These are phyloP conservation scores for Thecocarcelia acutangulata DNA, from an alignment of 2,888 invertebrate genomes.

Conservation along the genomic window DNA sequence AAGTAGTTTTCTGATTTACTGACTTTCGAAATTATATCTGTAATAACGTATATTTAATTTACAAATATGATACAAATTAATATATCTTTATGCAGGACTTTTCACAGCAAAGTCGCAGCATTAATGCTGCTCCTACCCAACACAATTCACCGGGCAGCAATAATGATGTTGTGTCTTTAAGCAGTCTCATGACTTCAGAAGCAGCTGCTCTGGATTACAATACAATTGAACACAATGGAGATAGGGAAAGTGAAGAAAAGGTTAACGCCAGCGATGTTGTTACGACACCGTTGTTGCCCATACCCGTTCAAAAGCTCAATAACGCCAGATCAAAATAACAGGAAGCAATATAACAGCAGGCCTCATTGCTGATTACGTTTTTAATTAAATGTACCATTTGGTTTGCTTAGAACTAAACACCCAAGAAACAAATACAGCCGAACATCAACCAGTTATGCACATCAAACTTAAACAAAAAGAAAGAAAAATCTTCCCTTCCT, in stretches of 20 bases:
- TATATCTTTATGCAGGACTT: slow-evolving; percentile 70
- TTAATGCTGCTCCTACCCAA: slow-evolving; percentile 69
- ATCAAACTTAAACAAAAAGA: slow-evolving; percentile 55
- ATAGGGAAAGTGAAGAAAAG: slow-evolving; percentile 73
- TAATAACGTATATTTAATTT: background rate
- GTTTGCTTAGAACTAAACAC: slow-evolving; percentile 31
- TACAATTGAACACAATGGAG: slow-evolving; percentile 72
- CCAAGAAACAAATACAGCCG: slow-evolving; percentile 15
- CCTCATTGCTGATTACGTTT: slow-evolving; percentile 57
- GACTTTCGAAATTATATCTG: too few relatives aligned
- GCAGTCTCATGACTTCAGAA: slow-evolving; percentile 77
- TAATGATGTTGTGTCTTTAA: slow-evolving; percentile 76
- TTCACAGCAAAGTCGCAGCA: slow-evolving; percentile 74
- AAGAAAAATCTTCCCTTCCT: slow-evolving; percentile 39
- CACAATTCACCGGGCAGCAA: slow-evolving; percentile 73
- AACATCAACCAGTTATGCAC: slow-evolving; percentile 62
- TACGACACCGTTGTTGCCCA: slow-evolving; percentile 76
- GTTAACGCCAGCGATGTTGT: slow-evolving; percentile 70
- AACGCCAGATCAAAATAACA: slow-evolving; percentile 71
- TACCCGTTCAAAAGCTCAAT: slow-evolving; percentile 65
- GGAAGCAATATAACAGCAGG: slow-evolving; percentile 71
- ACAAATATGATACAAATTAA: background rate
- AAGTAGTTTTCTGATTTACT: slow-evolving; percentile 59
- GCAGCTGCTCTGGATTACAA: slow-evolving; percentile 67
- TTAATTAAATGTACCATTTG: slow-evolving; percentile 47